These are phyloP conservation scores for Hydrolagus colliei DNA, from an alignment of 2,797 vertebrate species.

Conservation along the genomic window DNA sequence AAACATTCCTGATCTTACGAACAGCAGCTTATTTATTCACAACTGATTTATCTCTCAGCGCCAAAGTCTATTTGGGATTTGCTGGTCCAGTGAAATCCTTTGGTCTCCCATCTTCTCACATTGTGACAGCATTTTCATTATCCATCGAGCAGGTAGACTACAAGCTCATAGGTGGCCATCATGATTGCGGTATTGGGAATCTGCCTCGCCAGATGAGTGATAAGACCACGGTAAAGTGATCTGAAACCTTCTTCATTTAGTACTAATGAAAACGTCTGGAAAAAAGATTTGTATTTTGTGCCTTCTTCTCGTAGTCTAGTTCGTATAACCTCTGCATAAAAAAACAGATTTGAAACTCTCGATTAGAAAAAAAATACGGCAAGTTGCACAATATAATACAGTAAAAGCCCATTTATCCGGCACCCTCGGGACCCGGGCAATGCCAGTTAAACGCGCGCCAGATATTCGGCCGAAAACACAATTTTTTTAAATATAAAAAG, in stretches of 20 bases:
- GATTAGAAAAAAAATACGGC: not conserved
- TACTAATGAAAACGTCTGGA: slow-evolving; percentile 81
- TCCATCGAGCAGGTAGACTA: slow-evolving; percentile 85
- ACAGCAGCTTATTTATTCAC: slow-evolving; percentile 35
- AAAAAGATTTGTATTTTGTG: slow-evolving; percentile 91
- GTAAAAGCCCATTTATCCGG: no score
- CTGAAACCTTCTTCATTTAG: slow-evolving; percentile 86
- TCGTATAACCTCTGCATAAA: slow-evolving; percentile 83
- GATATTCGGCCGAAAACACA: no score
- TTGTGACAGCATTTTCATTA: slow-evolving; percentile 50
- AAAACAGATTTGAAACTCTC: not conserved
- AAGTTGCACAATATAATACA: no score
- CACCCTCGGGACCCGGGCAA: no score
- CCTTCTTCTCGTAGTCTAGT: slow-evolving; percentile 96
- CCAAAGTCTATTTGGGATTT: slow-evolving; percentile 39
- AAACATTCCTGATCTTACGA: slow-evolving; percentile 41
- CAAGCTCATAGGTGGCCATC: slow-evolving; percentile 97
- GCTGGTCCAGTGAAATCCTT: slow-evolving; percentile 64
- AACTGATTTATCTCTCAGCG: slow-evolving; percentile 43
- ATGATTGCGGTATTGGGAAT: slow-evolving; percentile 97
- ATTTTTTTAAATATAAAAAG: no score
- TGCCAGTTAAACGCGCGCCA: no score
- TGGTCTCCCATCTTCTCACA: slow-evolving; percentile 55
- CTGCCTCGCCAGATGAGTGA: slow-evolving; percentile 89
- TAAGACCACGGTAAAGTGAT: slow-evolving; percentile 87